Base-by-base conservation (phyloP, 1,140 invertebrate species). In the Aplysia californica region DNA sequence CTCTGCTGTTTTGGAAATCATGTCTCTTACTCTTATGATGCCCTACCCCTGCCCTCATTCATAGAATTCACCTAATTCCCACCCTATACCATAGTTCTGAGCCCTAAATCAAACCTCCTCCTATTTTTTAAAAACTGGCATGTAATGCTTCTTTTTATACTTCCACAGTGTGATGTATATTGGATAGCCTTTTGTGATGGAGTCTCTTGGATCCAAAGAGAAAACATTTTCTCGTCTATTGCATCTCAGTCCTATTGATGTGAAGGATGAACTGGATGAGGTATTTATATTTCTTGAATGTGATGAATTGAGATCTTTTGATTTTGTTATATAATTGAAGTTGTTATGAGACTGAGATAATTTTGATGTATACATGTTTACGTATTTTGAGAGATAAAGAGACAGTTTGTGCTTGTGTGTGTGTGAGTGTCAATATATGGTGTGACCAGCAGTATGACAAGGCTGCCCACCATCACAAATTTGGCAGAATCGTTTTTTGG, bases 211-310 rank as follows among this genome's bases (percentile, higher is more conserved):
- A n/a, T 26, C 5, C 20, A 77, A 69, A 29, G 76, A 80, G 44
- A 68, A 75, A 66, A 33, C 36, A 26, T 33, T 90, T 85, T 92
- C 92, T 83, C 92, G 91, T 88, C 75, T 94, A 79, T 91, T 93
- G 86, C 87, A 89, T 84, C 91, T 92, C 81, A 93, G 92, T 85
- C 92, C 92, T 86, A 93, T 95, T 88, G 94, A 95, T 91, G 94
- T 93, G 91, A 94, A 94, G 92, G 94, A 95, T 91, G 94, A 95
- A 87, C 91, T 94, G 85, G 94, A 95, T 88, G 94, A 95, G 94
- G 94, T 95, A 94, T 91, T 72, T 58, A 59, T 39, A 5, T 23
- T 20, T 72, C n/a, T 65, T 29, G 21, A 26, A 31, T 55, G 15
- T 20, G 4, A 20, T 33, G 56, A 70, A 5, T 31, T 58, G 23